Conservation (phyloP, 1,140 invertebrate genomes). For the Sinella curviseta region DNA sequence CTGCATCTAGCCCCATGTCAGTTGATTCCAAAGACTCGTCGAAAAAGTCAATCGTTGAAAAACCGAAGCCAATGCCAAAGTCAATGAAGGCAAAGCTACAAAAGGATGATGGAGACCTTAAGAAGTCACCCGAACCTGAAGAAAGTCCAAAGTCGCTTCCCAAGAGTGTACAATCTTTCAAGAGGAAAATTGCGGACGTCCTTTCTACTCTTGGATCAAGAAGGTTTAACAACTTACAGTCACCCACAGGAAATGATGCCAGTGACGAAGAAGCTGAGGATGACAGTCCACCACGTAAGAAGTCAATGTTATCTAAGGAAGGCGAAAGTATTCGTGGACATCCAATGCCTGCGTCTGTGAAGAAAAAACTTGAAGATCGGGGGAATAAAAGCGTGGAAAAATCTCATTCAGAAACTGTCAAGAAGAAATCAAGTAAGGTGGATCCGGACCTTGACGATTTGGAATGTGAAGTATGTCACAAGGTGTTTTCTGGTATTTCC, state of each 20-base stretch:
- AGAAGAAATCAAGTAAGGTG: too few relatives aligned
- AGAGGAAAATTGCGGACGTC: background rate
- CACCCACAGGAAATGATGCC: background rate
- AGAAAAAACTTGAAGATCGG: background rate
- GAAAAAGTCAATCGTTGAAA: background rate
- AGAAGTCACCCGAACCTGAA: background rate
- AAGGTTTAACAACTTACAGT: background rate
- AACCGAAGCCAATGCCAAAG: background rate
- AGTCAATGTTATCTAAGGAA: background rate
- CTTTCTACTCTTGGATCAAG: background rate
- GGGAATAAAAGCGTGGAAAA: background rate
- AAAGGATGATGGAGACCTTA: background rate
- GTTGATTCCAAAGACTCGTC: background rate
- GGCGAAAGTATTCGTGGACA: background rate
- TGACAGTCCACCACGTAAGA: background rate
- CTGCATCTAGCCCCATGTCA: background rate
- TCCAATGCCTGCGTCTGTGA: background rate
- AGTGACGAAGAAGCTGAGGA: background rate
- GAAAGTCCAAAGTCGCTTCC: background rate
- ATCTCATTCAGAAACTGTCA: background rate
- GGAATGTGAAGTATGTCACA: conserved; percentile 2
- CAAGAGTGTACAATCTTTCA: background rate
- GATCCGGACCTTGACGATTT: too few relatives aligned
- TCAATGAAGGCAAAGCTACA: conserved; percentile 1
- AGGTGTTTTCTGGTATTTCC: background rate